Evolutionary conservation across 2,113 vertebrate species (phyloP), one percentile per base, ranked within the genome.

Genomic region (Etheostoma cragini): DNA sequence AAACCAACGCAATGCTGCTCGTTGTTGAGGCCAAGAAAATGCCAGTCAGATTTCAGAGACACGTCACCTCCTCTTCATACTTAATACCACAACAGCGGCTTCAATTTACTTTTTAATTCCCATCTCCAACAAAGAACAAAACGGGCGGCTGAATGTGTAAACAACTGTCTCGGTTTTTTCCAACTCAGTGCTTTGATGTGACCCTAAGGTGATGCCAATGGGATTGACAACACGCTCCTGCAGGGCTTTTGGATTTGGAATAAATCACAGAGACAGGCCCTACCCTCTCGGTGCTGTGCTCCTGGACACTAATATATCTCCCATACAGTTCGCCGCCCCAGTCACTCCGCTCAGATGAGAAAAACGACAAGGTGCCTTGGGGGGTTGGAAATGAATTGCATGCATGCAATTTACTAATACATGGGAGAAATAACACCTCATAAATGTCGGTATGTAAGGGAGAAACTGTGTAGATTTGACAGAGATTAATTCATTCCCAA

Each of bases 231-330:
- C 82, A 63, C 75, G 46, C 72, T 85, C 84, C 92, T 89, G 83
- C 83, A 74, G 87, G 93, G 87, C 71, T 75, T 79, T 72, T 46
- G 83, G 79, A 86, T 91, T 87, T 80, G 87, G 90, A 94, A 95
- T 94, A 93, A 94, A 95, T 95, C 92, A 95, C 74, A 2, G 33
- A 84, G 92, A 94, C 92, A 87, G 87, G 80, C 79, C 88, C 74
- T 82, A 82, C 86, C 85, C 91, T 88, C 85, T 81, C 61, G 42
- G 82, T 82, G 81, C 81, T 85, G 64, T 76, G 91, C 92, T 92
- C 87, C 83, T 78, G 92, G 92, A 93, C 91, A 92, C 87, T 90
- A 93, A 94, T 94, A 94, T 84, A 90, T 93, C 90, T 94, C 90
- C 82, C 77, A 60, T 88, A 87, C 84, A 91, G 90, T 91, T 81